These are phyloP conservation scores for Poecile atricapillus DNA, from an alignment of 2,113 vertebrate species.

Conservation along the genomic window DNA sequence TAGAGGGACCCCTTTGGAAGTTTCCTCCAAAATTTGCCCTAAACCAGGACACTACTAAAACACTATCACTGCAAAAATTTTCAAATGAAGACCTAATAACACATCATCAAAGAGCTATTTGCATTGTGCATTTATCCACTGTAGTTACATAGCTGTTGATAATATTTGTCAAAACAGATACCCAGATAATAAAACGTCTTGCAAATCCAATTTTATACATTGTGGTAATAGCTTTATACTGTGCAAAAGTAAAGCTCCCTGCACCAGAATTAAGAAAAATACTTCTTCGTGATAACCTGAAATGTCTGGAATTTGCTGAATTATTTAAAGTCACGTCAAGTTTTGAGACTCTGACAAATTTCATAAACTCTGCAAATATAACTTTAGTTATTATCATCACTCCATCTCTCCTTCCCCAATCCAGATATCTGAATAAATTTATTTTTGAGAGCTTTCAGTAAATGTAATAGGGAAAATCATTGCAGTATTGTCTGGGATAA, in stretches of 20 bases:
- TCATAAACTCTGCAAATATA: background rate
- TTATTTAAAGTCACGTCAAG: background rate
- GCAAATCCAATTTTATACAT: background rate
- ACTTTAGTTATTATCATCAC: background rate
- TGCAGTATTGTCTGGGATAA: background rate
- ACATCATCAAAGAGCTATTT: background rate
- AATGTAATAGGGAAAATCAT: background rate
- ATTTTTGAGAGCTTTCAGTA: background rate
- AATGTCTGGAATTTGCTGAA: background rate
- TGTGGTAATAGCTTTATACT: background rate
- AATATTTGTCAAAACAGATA: background rate
- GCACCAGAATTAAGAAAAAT: background rate
- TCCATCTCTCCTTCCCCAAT: background rate
- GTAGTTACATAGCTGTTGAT: background rate
- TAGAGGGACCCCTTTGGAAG: background rate
- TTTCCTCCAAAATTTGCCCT: background rate
- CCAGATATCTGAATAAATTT: background rate
- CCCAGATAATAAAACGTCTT: background rate
- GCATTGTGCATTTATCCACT: background rate
- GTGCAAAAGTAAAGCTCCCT: background rate
- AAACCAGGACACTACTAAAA: background rate
- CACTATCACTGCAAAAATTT: rapidly evolving
- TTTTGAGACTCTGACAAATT: background rate
- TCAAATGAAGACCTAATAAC: background rate
- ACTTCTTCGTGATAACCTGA: background rate